Conservation (phyloP, 1,140 invertebrate species). For the Cecropterus lyciades region DNA sequence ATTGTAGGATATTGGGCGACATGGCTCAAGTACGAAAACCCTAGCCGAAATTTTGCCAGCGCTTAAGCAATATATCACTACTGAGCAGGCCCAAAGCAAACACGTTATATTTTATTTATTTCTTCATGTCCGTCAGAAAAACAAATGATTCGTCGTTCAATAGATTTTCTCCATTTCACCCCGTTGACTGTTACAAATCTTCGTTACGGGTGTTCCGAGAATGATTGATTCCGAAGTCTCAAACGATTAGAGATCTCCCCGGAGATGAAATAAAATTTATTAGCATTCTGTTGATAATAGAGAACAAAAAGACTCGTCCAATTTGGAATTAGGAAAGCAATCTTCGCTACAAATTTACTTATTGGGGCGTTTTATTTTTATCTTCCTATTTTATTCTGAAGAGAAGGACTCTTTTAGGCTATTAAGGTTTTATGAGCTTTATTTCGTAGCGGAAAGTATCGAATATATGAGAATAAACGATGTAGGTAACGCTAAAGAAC, state of each 20-base stretch:
- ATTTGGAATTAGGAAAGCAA: conserved; percentile 53
- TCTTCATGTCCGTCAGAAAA: conserved; percentile 45
- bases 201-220: conserved; percentile 50
- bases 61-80: conserved; percentile 34
- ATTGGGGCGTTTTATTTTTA: conserved; percentile 57
- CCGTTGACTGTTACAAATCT: conserved; percentile 63
- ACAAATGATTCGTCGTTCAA: conserved; percentile 50
- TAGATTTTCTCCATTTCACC: conserved; percentile 47
- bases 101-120: conserved; percentile 47
- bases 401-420: conserved; percentile 45
- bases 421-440: conserved; percentile 47
- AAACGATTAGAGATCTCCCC: conserved; percentile 50
- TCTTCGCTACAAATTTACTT: conserved; percentile 59
- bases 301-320: conserved; percentile 55
- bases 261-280: conserved; percentile 62
- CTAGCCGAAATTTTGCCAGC: conserved; percentile 21
- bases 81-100: conserved; percentile 25
- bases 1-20: conserved; percentile 22
- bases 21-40: conserved; percentile 27
- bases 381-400: conserved; percentile 43
- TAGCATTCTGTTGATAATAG: conserved; percentile 59
- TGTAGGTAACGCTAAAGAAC: conserved; percentile 32
- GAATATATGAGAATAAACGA: conserved; percentile 43
- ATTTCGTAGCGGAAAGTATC: conserved; percentile 37
- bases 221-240: conserved; percentile 61